Evolutionary conservation across 1,140 invertebrate species (phyloP).

Genomic region (Saccostrea cuccullata): DNA sequence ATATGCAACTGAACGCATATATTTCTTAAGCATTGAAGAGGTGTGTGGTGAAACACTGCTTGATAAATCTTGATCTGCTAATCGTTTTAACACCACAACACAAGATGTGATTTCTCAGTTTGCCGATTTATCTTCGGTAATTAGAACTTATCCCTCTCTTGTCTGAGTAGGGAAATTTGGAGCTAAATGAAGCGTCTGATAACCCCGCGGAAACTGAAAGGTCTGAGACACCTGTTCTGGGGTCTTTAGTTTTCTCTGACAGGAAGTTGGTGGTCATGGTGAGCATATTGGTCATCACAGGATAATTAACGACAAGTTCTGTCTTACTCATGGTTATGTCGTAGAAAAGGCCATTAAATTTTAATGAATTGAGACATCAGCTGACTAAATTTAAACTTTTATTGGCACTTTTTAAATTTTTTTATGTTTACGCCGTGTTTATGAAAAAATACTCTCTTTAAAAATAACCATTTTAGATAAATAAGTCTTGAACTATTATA

Average conservation of each 20-base stretch:
- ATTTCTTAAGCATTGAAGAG: background rate
- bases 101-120: slow-evolving; percentile 30
- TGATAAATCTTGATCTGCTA: slow-evolving; percentile 31
- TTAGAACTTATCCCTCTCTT: slow-evolving; percentile 1
- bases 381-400: no score
- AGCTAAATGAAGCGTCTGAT: slow-evolving; percentile 24
- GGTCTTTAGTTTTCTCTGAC: slow-evolving; percentile 14
- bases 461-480: no score
- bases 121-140: slow-evolving; percentile 10
- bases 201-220: slow-evolving; percentile 7
- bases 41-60: background rate
- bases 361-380: no score
- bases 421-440: no score
- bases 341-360: no score
- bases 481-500: no score
- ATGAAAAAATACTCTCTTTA: no score
- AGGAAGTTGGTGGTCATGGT: slow-evolving; percentile 7
- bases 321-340: no score
- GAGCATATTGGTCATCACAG: background rate
- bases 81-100: slow-evolving; percentile 21
- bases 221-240: slow-evolving; percentile 4
- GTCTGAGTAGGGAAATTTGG: slow-evolving; percentile 13
- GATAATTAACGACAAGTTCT: background rate
- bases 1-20: background rate
- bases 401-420: no score